Evolutionary conservation across 2,797 vertebrate species (phyloP), one percentile per base, ranked within the genome.

Genomic region (Peromyscus melanophrys): DNA sequence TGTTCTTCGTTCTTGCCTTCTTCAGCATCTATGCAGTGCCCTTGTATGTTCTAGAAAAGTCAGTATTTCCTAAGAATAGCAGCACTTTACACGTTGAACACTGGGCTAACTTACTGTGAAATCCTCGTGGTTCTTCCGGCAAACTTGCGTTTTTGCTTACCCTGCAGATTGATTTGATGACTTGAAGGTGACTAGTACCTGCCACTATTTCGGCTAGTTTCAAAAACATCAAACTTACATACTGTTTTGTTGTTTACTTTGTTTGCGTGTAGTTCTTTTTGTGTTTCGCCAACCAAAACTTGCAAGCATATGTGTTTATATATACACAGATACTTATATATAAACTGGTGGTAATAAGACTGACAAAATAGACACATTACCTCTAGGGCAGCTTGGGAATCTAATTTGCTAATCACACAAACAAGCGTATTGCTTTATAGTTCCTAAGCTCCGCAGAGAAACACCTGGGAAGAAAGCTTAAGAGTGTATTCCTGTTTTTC

Each of bases 11-110:
- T 89, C 40, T 10, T 27, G 63, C 14, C 55, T 19, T 88, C 80
- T 94, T 84, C 57, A 52, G 23, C 49, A 46, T 17, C 49, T 6
- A 37, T 83, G 71, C 77, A 59, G 23, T 69, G 11, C 57, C 43
- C 84, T 29, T 55, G 75, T 19, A 37, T 71, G 46, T 65, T 95
- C 21, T 40, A 92, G 25, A 69, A 73, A 93, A 89, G 78, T 37
- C 43, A 67, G 1, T 65, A 67, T 55, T 95, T 86, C n/a, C 57
- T 84, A 82, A 78, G 40, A 91, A 89, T 91, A 65, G 29, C 37
- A 57, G 67, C 34, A 13, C 49, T 49, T 81, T 87, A 55, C 82
- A 63, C 67, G 25, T 12, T 46, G 40, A 84, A 31, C 71, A 55
- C 52, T 27, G 12, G 0, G 86, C 37, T 92, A 34, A 73, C 0